phyloP scores from a whole-genome alignment of 1,140 invertebrate species.

The Acromyrmex charruanus region DNA sequence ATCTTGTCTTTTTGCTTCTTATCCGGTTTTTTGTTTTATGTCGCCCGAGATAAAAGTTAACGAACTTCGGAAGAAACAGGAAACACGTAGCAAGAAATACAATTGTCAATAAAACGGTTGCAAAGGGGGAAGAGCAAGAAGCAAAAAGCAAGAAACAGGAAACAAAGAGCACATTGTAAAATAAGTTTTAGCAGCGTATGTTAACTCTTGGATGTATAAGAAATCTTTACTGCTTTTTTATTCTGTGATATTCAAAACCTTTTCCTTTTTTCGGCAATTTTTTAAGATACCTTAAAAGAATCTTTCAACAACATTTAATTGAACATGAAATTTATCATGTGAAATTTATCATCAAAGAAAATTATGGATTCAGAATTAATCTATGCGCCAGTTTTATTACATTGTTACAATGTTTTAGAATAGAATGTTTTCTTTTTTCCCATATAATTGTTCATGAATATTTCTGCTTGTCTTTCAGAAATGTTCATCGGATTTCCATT shows the following conservation, averaged over 20 bases:
- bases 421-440: background rate
- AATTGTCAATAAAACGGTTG: too few relatives aligned
- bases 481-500: conserved; percentile 82
- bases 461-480: conserved; percentile 72
- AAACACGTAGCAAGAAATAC: too few relatives aligned
- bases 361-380: background rate
- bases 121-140: too few relatives aligned
- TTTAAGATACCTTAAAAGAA: background rate
- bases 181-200: background rate
- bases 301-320: background rate
- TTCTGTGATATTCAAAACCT: background rate
- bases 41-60: too few relatives aligned
- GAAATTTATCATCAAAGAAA: background rate
- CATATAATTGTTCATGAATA: background rate
- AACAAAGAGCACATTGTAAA: too few relatives aligned
- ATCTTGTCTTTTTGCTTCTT: too few relatives aligned
- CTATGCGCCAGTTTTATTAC: background rate
- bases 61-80: too few relatives aligned
- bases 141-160: too few relatives aligned
- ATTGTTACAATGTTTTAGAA: background rate
- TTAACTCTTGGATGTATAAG: background rate
- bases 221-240: background rate
- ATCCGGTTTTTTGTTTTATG: too few relatives aligned
- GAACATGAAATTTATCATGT: background rate
- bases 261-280: background rate